Conservation (phyloP, 2,888 invertebrate species). For the Yponomeuta plumbellus region DNA sequence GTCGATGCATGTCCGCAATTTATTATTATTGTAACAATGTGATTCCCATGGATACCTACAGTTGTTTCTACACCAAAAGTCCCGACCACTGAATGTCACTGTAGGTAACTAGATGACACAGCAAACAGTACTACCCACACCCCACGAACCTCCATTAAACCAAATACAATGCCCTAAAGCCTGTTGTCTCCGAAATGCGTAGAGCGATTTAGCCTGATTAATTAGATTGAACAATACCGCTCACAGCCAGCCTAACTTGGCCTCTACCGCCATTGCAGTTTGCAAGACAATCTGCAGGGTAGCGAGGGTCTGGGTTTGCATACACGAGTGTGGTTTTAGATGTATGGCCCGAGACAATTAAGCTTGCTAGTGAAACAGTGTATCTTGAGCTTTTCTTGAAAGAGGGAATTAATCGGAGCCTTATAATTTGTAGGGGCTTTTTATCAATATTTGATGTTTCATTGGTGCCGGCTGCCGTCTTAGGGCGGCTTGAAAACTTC, state of each 20-base stretch:
- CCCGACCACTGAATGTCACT: too few relatives aligned
- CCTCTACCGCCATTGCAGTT: not conserved
- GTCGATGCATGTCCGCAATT: too few relatives aligned
- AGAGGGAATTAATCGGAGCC: not conserved
- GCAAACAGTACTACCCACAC: not conserved
- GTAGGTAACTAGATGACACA: slow-evolving; percentile 25
- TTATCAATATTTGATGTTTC: too few relatives aligned
- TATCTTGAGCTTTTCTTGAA: slow-evolving; percentile 15
- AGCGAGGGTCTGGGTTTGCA: not conserved
- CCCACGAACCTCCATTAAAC: slow-evolving; percentile 34
- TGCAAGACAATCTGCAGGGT: not conserved
- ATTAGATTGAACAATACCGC: slow-evolving; percentile 47
- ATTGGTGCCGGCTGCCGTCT: too few relatives aligned
- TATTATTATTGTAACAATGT: too few relatives aligned
- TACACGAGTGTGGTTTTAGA: not conserved
- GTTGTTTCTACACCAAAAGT: too few relatives aligned
- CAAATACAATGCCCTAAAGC: slow-evolving; percentile 59
- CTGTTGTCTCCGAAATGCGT: slow-evolving; percentile 42
- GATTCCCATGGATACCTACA: too few relatives aligned
- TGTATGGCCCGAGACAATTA: slow-evolving; percentile 43
- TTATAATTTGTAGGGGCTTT: too few relatives aligned
- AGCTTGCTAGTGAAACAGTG: slow-evolving; percentile 40
- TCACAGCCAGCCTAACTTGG: slow-evolving; percentile 24
- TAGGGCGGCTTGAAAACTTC: too few relatives aligned
- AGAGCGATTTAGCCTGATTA: slow-evolving; percentile 56